Evolutionary conservation across 2,888 invertebrate species (phyloP).

Genomic region (Phengaris arion): DNA sequence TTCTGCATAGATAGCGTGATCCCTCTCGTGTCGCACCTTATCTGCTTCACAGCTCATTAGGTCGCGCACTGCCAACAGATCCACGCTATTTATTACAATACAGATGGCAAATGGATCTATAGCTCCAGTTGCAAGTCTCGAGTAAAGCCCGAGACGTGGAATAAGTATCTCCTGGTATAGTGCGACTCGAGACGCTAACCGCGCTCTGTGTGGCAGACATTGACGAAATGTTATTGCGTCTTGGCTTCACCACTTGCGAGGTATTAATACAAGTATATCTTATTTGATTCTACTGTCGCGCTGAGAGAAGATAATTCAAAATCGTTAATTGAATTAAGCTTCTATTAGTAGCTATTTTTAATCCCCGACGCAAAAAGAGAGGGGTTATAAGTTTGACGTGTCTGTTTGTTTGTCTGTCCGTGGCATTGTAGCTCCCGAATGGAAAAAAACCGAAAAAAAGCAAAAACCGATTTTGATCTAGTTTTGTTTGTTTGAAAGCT

Average conservation of each 20-base stretch:
- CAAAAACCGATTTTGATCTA: no score
- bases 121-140: constrained; percentile 63
- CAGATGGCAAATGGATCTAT: constrained; percentile 66
- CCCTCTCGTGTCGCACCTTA: constrained; percentile 74
- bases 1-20: constrained; percentile 62
- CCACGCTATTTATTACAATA: constrained; percentile 75
- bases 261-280: constrained; percentile 65
- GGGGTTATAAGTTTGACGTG: no score
- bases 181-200: constrained; percentile 64
- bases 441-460: no score
- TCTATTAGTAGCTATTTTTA: background rate
- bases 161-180: constrained; percentile 56
- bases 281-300: constrained; percentile 54
- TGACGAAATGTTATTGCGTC: constrained; percentile 74
- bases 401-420: no score
- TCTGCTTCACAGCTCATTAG: constrained; percentile 81
- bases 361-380: no score
- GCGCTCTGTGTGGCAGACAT: constrained; percentile 70
- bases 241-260: constrained; percentile 67
- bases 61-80: constrained; percentile 65
- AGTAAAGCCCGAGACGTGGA: constrained; percentile 51
- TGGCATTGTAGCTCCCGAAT: no score
- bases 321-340: constrained; percentile 42
- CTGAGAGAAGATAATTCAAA: constrained; percentile 54
- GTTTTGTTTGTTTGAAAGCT: no score